phyloP scores from a whole-genome alignment of 2,113 vertebrate species.

The Hippocampus barbouri region DNA sequence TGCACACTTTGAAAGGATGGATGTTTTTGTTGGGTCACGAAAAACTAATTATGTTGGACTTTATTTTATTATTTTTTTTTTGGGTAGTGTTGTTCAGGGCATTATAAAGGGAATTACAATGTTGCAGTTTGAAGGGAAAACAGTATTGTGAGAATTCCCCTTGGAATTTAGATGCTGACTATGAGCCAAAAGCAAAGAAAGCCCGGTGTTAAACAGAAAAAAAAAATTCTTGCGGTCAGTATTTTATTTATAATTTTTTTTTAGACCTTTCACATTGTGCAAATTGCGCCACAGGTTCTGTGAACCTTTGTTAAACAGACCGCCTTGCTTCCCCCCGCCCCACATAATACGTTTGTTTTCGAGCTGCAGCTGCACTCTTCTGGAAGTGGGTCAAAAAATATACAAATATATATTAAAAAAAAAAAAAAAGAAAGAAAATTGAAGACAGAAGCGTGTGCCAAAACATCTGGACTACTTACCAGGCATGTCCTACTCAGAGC shows the following conservation, averaged over 20 bases:
- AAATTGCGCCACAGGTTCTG: slow-evolving; percentile 41
- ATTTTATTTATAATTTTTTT: background rate
- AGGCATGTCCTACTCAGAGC: slow-evolving; percentile 59
- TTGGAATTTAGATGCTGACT: slow-evolving; percentile 3
- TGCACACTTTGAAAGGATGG: slow-evolving; percentile 19
- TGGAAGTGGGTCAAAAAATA: slow-evolving; percentile 25
- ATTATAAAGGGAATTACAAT: slow-evolving; percentile 17
- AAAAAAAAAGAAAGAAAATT: background rate
- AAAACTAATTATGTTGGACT: too few species aligned
- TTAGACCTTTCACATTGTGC: slow-evolving; percentile 24
- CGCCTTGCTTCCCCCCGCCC: slow-evolving; percentile 9
- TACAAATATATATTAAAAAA: background rate
- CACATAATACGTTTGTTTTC: slow-evolving; percentile 40
- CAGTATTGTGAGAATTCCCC: slow-evolving; percentile 21
- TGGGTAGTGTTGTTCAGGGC: slow-evolving; percentile 4
- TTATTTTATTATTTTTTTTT: too few species aligned
- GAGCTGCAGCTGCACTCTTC: slow-evolving; percentile 39
- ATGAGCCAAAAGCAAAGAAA: background rate
- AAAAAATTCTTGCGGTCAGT: background rate
- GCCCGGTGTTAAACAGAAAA: background rate
- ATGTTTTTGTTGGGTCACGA: background rate
- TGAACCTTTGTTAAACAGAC: slow-evolving; percentile 40
- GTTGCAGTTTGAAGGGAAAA: slow-evolving; percentile 41
- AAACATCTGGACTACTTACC: slow-evolving; percentile 50
- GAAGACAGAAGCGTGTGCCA: slow-evolving; percentile 38